Percentiles rank a stretch among this genome's conserved stretches.
These are phyloP conservation scores for Drosophila stalkeri DNA, from an alignment of 2,888 invertebrate species.

Conservation along the genomic window DNA sequence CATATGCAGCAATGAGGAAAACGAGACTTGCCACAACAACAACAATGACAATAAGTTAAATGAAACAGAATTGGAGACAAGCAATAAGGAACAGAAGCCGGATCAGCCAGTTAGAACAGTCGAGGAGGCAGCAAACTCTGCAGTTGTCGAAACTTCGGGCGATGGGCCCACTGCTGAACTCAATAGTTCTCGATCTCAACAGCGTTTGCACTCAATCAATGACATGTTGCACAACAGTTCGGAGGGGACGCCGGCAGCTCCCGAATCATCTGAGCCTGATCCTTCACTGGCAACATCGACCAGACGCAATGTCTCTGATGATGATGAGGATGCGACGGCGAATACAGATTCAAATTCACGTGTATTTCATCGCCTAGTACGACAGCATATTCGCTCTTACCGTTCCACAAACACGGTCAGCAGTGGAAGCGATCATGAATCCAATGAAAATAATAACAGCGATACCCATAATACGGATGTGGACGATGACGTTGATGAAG, in stretches of 20 bases:
- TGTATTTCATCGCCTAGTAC: slow-evolving; percentile 24
- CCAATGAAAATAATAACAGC: slow-evolving; percentile 2
- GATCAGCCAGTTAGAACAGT: not conserved
- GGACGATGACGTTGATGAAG: slow-evolving; percentile 10
- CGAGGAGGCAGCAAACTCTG: not conserved
- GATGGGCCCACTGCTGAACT: not conserved
- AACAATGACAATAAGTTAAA: slow-evolving; percentile 18
- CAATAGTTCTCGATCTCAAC: not conserved
- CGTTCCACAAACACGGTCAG: slow-evolving; percentile 23
- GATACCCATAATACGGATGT: slow-evolving; percentile 25
- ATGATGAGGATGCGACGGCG: not conserved
- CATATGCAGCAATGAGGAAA: slow-evolving; percentile 29
- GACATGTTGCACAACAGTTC: not conserved
- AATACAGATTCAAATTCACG: not conserved
- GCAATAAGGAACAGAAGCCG: not conserved
- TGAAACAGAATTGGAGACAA: slow-evolving; percentile 2
- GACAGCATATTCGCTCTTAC: slow-evolving; percentile 43
- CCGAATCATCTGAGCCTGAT: not conserved
- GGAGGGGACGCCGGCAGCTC: not conserved
- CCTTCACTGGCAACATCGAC: not conserved
- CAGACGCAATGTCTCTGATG: not conserved
- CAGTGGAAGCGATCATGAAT: not conserved
- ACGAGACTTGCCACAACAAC: slow-evolving; percentile 36
- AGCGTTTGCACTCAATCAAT: not conserved
- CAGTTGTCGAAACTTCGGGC: not conserved